Conservation (phyloP, 2,113 vertebrate genomes). For the Pedetes capensis region DNA sequence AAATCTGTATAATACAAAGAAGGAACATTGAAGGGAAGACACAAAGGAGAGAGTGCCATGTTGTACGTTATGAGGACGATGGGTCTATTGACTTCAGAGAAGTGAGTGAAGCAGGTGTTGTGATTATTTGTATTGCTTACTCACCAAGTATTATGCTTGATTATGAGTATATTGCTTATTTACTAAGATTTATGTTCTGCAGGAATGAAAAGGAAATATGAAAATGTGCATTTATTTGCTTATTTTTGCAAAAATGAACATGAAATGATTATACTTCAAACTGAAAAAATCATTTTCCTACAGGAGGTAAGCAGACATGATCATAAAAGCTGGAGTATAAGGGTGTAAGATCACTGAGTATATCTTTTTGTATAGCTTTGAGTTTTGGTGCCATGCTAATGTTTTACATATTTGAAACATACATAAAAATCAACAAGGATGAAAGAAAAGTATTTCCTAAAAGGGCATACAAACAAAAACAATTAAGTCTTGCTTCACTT, state of each 20-base stretch:
- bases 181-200: background rate
- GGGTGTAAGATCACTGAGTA: too few relatives aligned
- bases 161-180: background rate
- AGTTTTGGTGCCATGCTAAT: background rate
- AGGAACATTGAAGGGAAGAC: too few relatives aligned
- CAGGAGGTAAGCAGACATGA: background rate
- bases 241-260: background rate
- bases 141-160: background rate
- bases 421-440: background rate
- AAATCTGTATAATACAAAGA: background rate
- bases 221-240: background rate
- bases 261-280: background rate
- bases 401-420: background rate
- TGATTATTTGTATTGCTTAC: background rate
- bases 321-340: background rate
- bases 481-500: background rate
- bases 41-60: too few relatives aligned
- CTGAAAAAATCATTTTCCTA: background rate
- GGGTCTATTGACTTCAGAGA: background rate
- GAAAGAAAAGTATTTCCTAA: background rate
- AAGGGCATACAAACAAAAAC: background rate
- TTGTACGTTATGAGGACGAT: background rate
- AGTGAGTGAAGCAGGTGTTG: background rate
- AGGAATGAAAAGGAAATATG: background rate
- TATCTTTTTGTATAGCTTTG: background rate